Percentiles rank a stretch among this genome's conserved stretches.
Evolutionary conservation across 2,888 invertebrate genomes (phyloP).

Genomic region (Arrhopalites spinosus): DNA sequence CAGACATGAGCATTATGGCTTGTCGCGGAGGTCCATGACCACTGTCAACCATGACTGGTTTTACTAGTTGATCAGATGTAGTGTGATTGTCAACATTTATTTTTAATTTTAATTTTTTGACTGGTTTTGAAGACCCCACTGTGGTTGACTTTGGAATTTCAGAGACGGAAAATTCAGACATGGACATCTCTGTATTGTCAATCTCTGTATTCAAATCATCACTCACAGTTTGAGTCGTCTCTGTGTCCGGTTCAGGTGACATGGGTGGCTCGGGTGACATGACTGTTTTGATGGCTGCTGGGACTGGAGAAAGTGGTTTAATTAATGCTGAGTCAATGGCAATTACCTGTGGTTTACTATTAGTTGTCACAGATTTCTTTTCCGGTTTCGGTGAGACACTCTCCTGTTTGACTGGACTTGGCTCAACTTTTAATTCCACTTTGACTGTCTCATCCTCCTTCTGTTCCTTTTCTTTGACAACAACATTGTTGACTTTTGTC

Average conservation of each 20-base stretch:
- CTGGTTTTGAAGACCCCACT: background rate
- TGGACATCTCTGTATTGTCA: conserved; percentile 5
- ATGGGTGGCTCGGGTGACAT: background rate
- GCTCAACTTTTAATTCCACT: background rate
- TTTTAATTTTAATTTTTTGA: conserved; percentile 14
- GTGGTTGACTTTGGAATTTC: conserved; percentile 1
- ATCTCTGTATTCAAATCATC: conserved; percentile 27
- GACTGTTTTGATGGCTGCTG: conserved; percentile 39
- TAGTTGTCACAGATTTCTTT: background rate
- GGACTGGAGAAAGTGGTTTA: background rate
- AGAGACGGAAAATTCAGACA: conserved; percentile 13
- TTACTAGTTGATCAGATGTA: conserved; percentile 65
- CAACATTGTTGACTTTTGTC: background rate
- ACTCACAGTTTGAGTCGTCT: conserved; percentile 10
- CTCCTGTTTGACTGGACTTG: conserved; percentile 21
- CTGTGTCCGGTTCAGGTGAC: conserved; percentile 29
- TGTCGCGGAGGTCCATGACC: conserved; percentile 47
- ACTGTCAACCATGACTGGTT: conserved; percentile 49
- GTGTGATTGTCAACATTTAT: conserved; percentile 60
- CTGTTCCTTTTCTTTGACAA: background rate
- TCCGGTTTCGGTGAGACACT: conserved; percentile 30
- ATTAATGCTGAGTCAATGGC: background rate
- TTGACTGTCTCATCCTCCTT: background rate
- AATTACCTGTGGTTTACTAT: background rate
- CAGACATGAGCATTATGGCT: conserved; percentile 50